These are phyloP conservation scores for Liasis olivaceus DNA, from an alignment of 2,797 vertebrate genomes.

Conservation along the genomic window DNA sequence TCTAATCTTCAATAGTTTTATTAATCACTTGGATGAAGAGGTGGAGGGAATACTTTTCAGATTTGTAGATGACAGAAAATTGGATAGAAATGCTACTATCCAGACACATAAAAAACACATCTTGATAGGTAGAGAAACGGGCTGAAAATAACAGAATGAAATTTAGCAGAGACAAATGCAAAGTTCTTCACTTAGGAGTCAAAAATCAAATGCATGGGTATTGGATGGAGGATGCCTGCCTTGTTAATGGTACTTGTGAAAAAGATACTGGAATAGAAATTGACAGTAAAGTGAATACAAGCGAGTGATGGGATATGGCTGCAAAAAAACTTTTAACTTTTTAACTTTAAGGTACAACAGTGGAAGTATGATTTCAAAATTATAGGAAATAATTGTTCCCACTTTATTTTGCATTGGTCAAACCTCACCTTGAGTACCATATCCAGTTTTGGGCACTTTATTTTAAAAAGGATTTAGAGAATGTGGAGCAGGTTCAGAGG, in stretches of 20 bases:
- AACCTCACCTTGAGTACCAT: neutral
- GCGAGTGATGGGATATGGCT: neutral
- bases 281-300: neutral
- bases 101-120: neutral
- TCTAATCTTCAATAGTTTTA: neutral
- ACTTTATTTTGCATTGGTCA: neutral
- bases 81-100: neutral
- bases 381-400: neutral
- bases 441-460: neutral
- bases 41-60: neutral
- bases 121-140: neutral
- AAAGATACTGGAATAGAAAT: neutral
- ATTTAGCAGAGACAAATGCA: neutral
- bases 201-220: neutral
- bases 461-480: neutral
- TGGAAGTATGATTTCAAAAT: neutral
- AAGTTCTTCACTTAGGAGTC: neutral
- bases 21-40: neutral
- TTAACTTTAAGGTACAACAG: neutral
- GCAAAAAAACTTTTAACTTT: neutral
- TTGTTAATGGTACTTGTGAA: neutral
- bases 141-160: neutral
- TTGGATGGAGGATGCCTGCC: neutral
- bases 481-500: neutral
- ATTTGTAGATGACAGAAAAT: neutral